A percentile compares a stretch with the other conserved stretches of the same genome.
phyloP scores from a whole-genome alignment of 1,140 invertebrate genomes.

The Heliconius hermathena region DNA sequence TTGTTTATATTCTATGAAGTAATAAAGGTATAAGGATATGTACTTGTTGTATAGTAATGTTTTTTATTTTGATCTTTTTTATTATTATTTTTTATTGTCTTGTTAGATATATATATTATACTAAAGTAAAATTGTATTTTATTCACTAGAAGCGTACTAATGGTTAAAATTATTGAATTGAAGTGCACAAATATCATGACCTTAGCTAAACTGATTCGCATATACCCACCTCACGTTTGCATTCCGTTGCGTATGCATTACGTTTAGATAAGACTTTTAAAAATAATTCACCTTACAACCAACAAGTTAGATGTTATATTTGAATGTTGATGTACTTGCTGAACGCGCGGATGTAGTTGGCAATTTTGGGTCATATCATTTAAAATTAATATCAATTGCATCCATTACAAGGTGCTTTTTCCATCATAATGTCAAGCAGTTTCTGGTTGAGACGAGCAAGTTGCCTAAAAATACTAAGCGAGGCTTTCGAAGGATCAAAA shows the following conservation, averaged over 20 bases:
- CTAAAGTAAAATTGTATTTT: neutral
- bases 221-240: constrained; percentile 49
- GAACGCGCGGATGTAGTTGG: constrained; percentile 41
- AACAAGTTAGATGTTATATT: constrained; percentile 39
- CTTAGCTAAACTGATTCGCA: constrained; percentile 54
- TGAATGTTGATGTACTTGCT: constrained; percentile 27
- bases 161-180: constrained; percentile 29
- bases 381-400: constrained; percentile 41
- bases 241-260: constrained; percentile 50
- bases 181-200: constrained; percentile 52
- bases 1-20: neutral
- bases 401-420: constrained; percentile 43
- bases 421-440: constrained; percentile 27
- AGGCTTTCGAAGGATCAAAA: neutral
- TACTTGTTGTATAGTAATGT: neutral
- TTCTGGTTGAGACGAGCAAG: constrained; percentile 8
- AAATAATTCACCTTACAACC: constrained; percentile 43
- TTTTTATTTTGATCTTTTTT: too few species aligned
- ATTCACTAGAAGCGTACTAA: neutral
- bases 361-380: constrained; percentile 39
- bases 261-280: constrained; percentile 32
- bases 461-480: constrained; percentile 22
- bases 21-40: neutral
- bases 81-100: neutral
- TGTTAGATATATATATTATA: neutral